Conservation (phyloP, 2,113 vertebrate genomes). For the Channa argus region DNA sequence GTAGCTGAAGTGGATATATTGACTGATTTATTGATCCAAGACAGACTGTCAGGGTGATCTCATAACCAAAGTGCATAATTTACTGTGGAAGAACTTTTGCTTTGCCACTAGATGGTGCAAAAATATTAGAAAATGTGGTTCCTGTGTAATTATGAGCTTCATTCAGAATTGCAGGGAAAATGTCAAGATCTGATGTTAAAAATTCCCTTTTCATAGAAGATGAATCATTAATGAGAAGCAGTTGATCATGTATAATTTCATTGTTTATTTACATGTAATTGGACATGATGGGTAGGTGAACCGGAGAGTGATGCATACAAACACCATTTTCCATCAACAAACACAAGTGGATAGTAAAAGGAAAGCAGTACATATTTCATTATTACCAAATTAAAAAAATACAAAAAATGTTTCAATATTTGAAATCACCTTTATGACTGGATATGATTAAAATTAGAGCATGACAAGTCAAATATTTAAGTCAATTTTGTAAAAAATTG, state of each 20-base stretch:
- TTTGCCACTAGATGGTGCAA: constrained; percentile 76
- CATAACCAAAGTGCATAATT: constrained; percentile 42
- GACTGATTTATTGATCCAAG: constrained; percentile 70
- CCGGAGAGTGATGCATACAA: constrained; percentile 46
- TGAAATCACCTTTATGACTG: constrained; percentile 45
- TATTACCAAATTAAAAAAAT: constrained; percentile 40
- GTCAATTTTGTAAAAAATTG: constrained; percentile 4
- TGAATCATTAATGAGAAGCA: background rate
- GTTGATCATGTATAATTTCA: constrained; percentile 45
- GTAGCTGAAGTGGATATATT: constrained; percentile 70
- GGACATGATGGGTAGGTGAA: constrained; percentile 40
- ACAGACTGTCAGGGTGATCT: constrained; percentile 59
- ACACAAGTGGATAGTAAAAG: constrained; percentile 47
- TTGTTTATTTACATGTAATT: constrained; percentile 75
- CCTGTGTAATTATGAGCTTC: background rate
- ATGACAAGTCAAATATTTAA: background rate
- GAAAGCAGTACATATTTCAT: constrained; percentile 60
- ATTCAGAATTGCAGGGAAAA: too few relatives aligned
- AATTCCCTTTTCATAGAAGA: background rate
- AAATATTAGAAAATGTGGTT: background rate
- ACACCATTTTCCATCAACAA: constrained; percentile 57
- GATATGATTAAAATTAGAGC: constrained; percentile 31
- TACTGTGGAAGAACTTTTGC: background rate
- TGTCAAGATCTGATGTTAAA: background rate
- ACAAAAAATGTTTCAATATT: constrained; percentile 37